Percentiles rank a stretch among this genome's conserved stretches.
These are phyloP conservation scores for Callinectes sapidus DNA, from an alignment of 2,888 invertebrate genomes.

Conservation along the genomic window DNA sequence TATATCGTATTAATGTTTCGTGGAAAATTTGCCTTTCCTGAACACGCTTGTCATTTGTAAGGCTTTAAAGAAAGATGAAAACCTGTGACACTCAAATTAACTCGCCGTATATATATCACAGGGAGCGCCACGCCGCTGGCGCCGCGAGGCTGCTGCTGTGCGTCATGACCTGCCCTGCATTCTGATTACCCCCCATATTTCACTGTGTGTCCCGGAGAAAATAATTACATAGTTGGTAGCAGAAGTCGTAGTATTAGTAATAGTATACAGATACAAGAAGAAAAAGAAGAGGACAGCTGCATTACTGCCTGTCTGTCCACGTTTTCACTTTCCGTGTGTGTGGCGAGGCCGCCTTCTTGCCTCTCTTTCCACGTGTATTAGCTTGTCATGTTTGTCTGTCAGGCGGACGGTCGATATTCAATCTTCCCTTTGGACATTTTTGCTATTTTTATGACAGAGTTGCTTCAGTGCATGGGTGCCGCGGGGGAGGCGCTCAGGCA, in stretches of 20 bases:
- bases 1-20: neutral
- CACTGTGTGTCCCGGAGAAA: too few relatives aligned
- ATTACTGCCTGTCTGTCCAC: neutral
- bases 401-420: neutral
- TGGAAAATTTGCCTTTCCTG: neutral
- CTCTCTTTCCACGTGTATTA: neutral
- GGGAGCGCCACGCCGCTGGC: neutral
- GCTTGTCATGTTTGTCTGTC: constrained; percentile 19
- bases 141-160: neutral
- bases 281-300: neutral
- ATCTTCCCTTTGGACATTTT: constrained; percentile 12
- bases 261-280: neutral
- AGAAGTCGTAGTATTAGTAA: neutral
- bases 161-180: neutral
- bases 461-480: neutral
- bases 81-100: constrained; percentile 3
- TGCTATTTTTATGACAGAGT: neutral
- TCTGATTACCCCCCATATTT: too few relatives aligned
- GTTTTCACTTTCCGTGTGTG: neutral
- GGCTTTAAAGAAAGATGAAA: neutral
- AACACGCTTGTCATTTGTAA: neutral
- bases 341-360: neutral
- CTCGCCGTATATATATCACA: neutral
- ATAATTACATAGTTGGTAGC: too few relatives aligned
- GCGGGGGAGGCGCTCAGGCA: neutral